These are phyloP conservation scores for Halictus ligatus DNA, from an alignment of 2,888 invertebrate genomes.

Conservation along the genomic window DNA sequence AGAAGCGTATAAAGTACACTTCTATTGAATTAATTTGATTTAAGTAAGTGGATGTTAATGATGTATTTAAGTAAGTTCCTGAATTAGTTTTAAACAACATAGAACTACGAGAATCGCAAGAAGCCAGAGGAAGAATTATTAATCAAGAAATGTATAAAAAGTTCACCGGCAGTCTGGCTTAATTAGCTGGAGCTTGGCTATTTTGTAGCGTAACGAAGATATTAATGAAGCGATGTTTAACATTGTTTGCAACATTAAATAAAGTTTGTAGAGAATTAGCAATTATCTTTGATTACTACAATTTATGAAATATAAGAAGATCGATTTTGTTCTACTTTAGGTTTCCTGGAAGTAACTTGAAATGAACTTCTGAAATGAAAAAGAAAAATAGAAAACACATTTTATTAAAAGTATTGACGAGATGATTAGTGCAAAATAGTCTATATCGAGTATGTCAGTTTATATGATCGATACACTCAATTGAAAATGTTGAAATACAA, in stretches of 20 bases:
- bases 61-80: neutral
- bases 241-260: neutral
- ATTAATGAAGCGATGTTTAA: conserved; percentile 7
- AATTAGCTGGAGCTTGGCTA: conserved; percentile 14
- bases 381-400: neutral
- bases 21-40: neutral
- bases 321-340: no score
- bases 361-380: neutral
- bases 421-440: neutral
- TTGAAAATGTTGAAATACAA: no score
- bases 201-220: conserved; percentile 3
- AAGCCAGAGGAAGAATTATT: neutral
- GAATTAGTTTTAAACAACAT: neutral
- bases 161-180: conserved; percentile 9
- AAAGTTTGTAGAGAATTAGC: neutral
- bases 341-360: no score
- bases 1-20: neutral
- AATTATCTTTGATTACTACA: neutral
- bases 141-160: neutral
- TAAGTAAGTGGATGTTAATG: neutral
- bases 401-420: neutral
- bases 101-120: neutral
- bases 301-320: neutral
- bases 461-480: no score
- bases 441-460: no score